phyloP scores from a whole-genome alignment of 2,888 invertebrate species.

The Deroplatys truncata region DNA sequence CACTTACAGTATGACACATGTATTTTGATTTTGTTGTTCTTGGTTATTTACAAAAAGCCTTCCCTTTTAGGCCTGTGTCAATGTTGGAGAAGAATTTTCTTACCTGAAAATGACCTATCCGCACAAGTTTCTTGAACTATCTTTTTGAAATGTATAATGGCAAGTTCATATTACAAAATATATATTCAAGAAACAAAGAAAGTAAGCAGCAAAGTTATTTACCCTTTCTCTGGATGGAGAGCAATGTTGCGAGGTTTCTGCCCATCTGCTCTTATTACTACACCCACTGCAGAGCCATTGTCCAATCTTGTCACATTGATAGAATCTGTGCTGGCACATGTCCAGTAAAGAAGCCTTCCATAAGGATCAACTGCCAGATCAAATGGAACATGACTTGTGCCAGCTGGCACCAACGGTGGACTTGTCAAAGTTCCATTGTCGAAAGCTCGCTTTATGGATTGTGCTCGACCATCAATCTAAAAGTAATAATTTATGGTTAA shows the following conservation, averaged over 20 bases:
- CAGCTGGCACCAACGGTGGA: conserved; percentile 54
- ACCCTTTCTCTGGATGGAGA: conserved; percentile 78
- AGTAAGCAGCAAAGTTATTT: conserved; percentile 10
- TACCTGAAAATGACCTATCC: too few relatives aligned
- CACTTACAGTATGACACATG: too few relatives aligned
- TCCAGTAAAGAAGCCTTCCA: conserved; percentile 84
- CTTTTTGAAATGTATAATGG: too few relatives aligned
- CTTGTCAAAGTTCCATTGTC: conserved; percentile 59
- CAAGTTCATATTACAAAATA: too few relatives aligned
- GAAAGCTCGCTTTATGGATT: conserved; percentile 65
- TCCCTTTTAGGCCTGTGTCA: too few relatives aligned
- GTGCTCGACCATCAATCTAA: conserved; percentile 64
- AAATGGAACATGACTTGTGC: conserved; percentile 58
- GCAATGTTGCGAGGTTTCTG: conserved; percentile 81
- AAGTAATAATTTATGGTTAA: background rate
- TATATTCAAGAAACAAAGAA: too few relatives aligned
- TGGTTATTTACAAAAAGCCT: too few relatives aligned
- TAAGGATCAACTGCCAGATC: conserved; percentile 84
- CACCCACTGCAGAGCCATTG: conserved; percentile 57
- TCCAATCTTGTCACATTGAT: conserved; percentile 84
- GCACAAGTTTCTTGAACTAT: too few relatives aligned
- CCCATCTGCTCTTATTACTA: conserved; percentile 68
- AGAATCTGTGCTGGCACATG: conserved; percentile 74
- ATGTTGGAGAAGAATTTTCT: too few relatives aligned
- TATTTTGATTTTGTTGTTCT: too few relatives aligned